Conservation (phyloP, 2,797 vertebrate species). For the Acrocephalus scirpaceus region DNA sequence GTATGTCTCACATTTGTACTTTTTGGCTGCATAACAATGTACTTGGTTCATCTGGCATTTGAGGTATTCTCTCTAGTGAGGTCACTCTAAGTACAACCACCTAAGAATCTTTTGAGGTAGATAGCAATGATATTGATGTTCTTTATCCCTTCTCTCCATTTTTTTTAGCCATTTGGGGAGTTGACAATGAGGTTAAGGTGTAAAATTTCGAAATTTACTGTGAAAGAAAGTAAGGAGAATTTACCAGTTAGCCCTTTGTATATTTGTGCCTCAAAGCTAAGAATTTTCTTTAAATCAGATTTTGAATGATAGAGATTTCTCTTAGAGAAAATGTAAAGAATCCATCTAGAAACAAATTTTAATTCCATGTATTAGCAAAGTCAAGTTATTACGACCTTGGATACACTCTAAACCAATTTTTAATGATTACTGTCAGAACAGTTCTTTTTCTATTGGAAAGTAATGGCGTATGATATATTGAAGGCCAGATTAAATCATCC, state of each 20-base stretch:
- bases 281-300: neutral
- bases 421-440: conserved; percentile 1
- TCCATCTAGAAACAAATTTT: neutral
- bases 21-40: neutral
- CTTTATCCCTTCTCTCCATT: neutral
- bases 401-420: neutral
- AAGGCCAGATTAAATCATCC: neutral
- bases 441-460: neutral
- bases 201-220: neutral
- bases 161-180: neutral
- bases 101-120: neutral
- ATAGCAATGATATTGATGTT: neutral
- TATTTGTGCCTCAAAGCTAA: neutral
- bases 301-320: neutral
- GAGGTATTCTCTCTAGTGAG: neutral
- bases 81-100: neutral
- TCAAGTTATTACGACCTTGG: conserved; percentile 38
- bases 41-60: neutral
- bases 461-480: neutral
- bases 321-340: neutral
- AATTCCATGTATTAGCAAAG: neutral
- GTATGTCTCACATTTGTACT: neutral
- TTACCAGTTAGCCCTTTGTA: neutral
- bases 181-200: neutral
- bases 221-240: neutral